A percentile compares a stretch with the other conserved stretches of the same genome.
These are phyloP conservation scores for Echeneis naucrates DNA, from an alignment of 2,797 vertebrate species.

Conservation along the genomic window DNA sequence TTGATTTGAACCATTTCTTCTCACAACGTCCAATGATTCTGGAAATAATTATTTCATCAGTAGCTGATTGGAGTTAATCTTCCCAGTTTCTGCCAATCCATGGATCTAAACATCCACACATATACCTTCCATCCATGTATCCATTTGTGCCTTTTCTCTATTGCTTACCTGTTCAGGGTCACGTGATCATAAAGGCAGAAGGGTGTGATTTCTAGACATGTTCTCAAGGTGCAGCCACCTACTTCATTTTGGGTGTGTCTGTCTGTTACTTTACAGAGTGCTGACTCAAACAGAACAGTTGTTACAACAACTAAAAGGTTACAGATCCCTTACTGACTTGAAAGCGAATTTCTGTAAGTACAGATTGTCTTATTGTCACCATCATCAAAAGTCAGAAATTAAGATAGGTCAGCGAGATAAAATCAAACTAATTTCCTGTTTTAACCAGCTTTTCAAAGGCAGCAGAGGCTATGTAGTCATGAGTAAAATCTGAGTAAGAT, in stretches of 20 bases:
- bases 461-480: background rate
- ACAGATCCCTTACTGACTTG: background rate
- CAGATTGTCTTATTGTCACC: background rate
- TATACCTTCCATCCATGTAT: background rate
- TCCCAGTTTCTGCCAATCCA: too few species aligned
- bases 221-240: constrained; percentile 1
- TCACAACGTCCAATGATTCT: background rate
- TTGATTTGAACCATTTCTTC: background rate
- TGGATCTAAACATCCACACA: background rate
- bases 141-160: background rate
- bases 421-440: background rate
- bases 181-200: background rate
- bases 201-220: constrained; percentile 22
- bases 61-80: background rate
- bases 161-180: background rate
- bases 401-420: background rate
- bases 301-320: background rate
- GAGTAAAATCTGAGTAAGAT: background rate
- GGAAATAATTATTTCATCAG: background rate
- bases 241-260: constrained; percentile 30
- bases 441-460: constrained; percentile 4
- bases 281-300: background rate
- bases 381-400: background rate
- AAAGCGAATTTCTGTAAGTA: constrained; percentile 37
- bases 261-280: background rate